phyloP scores from a whole-genome alignment of 2,797 vertebrate genomes.

The Sandelia bainsii region DNA sequence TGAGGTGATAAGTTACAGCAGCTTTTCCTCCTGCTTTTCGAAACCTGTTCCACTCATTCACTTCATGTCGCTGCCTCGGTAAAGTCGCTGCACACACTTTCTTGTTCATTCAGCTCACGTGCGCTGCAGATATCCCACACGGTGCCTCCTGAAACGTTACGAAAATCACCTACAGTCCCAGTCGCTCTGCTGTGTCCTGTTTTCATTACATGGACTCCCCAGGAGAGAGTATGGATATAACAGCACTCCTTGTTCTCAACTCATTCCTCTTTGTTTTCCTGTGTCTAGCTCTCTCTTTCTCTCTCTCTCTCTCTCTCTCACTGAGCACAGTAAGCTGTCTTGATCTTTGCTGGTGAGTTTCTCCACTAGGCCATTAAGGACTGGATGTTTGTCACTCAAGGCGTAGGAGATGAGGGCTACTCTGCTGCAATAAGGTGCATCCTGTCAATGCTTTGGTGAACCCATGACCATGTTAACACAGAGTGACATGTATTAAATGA shows the following conservation, averaged over 20 bases:
- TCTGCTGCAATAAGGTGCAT: slow-evolving; percentile 18
- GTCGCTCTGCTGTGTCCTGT: slow-evolving; percentile 69
- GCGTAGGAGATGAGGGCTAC: slow-evolving; percentile 31
- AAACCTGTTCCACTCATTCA: slow-evolving; percentile 49
- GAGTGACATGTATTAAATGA: background rate
- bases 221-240: slow-evolving; percentile 56
- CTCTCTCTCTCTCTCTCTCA: slow-evolving; percentile 45
- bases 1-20: slow-evolving; percentile 54
- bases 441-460: slow-evolving; percentile 33
- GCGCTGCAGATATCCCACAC: slow-evolving; percentile 48
- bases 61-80: slow-evolving; percentile 34
- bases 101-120: slow-evolving; percentile 53
- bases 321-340: slow-evolving; percentile 64
- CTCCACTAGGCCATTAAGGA: slow-evolving; percentile 62
- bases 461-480: slow-evolving; percentile 1
- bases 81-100: slow-evolving; percentile 36
- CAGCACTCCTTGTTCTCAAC: slow-evolving; percentile 27
- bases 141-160: slow-evolving; percentile 42
- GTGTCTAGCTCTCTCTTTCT: slow-evolving; percentile 24
- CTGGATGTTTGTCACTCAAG: slow-evolving; percentile 41
- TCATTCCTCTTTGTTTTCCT: slow-evolving; percentile 20
- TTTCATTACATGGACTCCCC: slow-evolving; percentile 68
- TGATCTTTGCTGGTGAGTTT: slow-evolving; percentile 55
- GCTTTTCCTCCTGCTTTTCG: slow-evolving; percentile 35
- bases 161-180: slow-evolving; percentile 54